Evolutionary conservation across 1,140 invertebrate species (phyloP).

Genomic region (Diabrotica virgifera): DNA sequence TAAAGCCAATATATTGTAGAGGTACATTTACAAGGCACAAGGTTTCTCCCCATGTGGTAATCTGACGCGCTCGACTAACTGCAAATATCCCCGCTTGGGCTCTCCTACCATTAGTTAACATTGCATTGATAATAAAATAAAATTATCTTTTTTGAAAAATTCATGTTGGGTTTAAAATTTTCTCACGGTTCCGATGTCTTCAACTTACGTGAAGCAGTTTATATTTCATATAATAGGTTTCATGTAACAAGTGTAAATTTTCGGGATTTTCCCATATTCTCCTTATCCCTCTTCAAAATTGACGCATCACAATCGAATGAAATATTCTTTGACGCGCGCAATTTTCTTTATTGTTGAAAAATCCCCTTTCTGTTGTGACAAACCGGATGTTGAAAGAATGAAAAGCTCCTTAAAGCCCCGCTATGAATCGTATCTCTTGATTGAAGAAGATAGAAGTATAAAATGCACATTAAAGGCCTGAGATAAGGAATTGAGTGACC

Average conservation of each 20-base stretch:
- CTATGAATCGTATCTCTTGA: constrained; percentile 17
- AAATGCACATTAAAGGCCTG: constrained; percentile 18
- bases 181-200: no score
- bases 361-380: constrained; percentile 16
- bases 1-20: no score
- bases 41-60: no score
- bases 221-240: no score
- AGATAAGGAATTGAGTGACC: constrained; percentile 19
- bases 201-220: no score
- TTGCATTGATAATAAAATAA: no score
- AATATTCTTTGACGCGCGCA: constrained; percentile 10
- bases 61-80: no score
- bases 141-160: no score
- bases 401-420: constrained; percentile 15
- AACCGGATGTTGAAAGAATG: constrained; percentile 15
- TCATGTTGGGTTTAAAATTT: no score
- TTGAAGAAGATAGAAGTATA: constrained; percentile 18
- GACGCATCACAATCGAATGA: constrained; percentile 7
- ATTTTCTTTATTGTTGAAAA: constrained; percentile 13
- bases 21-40: no score
- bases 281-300: neutral
- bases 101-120: no score
- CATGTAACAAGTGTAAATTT: neutral
- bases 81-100: no score
- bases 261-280: neutral